These are phyloP conservation scores for Heterotilapia buettikoferi DNA, from an alignment of 2,113 vertebrate species.

Conservation along the genomic window DNA sequence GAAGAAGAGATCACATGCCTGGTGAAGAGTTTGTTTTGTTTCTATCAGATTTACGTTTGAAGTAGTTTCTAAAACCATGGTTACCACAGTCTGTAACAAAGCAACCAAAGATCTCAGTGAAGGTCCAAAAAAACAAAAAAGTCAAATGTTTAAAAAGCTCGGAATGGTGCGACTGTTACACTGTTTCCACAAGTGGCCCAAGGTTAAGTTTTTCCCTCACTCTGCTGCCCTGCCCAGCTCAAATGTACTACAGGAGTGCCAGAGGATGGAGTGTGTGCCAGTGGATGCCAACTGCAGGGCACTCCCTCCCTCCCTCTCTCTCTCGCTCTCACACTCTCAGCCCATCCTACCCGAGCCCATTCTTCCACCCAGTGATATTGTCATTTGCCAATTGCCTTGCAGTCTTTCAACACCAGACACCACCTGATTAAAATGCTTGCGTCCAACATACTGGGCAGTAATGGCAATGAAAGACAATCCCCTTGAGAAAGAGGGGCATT, in stretches of 20 bases:
- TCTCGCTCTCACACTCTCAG: not conserved
- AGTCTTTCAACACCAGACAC: not conserved
- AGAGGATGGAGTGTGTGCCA: constrained; percentile 1
- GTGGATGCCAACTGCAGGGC: not conserved
- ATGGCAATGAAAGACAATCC: constrained; percentile 58
- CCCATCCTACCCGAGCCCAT: not conserved
- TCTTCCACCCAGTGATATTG: constrained; percentile 12
- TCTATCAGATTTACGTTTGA: not conserved
- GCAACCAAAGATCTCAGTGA: not conserved
- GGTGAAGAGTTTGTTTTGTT: not conserved
- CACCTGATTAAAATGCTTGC: not conserved
- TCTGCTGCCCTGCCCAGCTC: constrained; percentile 35
- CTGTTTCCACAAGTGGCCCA: constrained; percentile 10
- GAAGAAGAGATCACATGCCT: not conserved
- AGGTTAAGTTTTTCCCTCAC: constrained; percentile 37
- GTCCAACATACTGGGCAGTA: not conserved
- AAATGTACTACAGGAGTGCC: not conserved
- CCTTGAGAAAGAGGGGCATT: constrained; percentile 59
- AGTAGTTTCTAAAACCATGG: not conserved
- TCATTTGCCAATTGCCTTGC: not conserved
- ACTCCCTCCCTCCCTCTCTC: not conserved
- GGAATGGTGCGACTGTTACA: constrained; percentile 7
- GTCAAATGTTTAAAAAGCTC: not conserved
- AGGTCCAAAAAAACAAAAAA: not conserved
- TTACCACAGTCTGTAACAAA: not conserved